These are phyloP conservation scores for Lethrus apterus DNA, from an alignment of 1,140 invertebrate species.

Conservation along the genomic window DNA sequence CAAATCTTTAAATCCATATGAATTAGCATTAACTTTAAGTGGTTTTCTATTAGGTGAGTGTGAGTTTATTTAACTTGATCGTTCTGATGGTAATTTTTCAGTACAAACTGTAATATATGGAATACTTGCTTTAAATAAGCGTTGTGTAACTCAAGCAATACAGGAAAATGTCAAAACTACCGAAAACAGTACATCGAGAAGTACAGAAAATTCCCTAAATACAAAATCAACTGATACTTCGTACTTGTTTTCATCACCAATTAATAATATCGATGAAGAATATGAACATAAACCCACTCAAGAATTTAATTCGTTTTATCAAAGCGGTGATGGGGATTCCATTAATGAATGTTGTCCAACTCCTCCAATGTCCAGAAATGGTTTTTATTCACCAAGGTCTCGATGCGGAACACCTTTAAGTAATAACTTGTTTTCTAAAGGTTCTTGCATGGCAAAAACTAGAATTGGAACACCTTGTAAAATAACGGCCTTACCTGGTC, in stretches of 20 bases:
- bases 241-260: no score
- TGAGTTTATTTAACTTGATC: not conserved
- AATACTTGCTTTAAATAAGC: no score
- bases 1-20: slow-evolving; percentile 23
- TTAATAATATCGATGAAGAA: no score
- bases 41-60: slow-evolving; percentile 29
- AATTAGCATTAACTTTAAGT: slow-evolving; percentile 19
- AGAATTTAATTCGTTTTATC: no score
- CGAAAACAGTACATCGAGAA: no score
- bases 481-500: slow-evolving; percentile 24
- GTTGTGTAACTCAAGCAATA: no score
- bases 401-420: slow-evolving; percentile 30
- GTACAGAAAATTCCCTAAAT: no score
- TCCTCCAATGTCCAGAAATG: slow-evolving; percentile 32
- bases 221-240: no score
- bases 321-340: slow-evolving; percentile 2
- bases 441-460: slow-evolving; percentile 31
- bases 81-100: no score
- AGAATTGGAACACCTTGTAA: slow-evolving; percentile 36
- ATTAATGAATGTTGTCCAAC: slow-evolving; percentile 28
- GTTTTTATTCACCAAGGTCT: slow-evolving; percentile 20
- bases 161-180: no score
- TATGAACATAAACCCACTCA: no score
- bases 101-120: no score
- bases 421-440: slow-evolving; percentile 21